A percentile compares a stretch with the other conserved stretches of the same genome.
Evolutionary conservation across 2,113 vertebrate species (phyloP).

Genomic region (Trichomycterus rosablanca): DNA sequence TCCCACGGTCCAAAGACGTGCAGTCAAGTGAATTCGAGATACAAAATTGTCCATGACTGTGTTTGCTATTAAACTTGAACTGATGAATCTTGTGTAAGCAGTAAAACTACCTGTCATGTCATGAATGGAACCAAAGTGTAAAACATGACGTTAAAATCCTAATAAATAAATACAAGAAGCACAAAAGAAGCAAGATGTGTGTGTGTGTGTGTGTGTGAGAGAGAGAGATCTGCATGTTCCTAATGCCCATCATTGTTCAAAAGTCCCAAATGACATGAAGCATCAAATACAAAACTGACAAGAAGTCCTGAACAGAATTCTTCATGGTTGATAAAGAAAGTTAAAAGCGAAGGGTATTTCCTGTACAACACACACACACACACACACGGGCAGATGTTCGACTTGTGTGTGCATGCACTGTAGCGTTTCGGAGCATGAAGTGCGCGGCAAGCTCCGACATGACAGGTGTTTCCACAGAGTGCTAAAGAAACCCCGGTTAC

Average conservation of each 20-base stretch:
- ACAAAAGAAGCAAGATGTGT: neutral
- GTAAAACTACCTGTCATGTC: too few species aligned
- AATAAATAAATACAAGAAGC: too few species aligned
- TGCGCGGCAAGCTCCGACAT: neutral
- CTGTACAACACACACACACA: constrained; percentile 6
- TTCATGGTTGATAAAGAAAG: constrained; percentile 4
- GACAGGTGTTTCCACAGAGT: constrained; percentile 10
- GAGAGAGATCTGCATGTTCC: neutral
- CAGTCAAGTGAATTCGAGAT: too few species aligned
- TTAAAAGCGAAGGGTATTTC: neutral
- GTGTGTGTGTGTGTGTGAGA: neutral
- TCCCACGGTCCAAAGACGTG: too few species aligned
- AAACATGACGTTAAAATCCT: too few species aligned
- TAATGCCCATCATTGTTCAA: neutral
- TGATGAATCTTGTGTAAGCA: too few species aligned
- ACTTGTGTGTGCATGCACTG: constrained; percentile 1
- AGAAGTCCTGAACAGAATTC: neutral
- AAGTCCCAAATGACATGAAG: neutral
- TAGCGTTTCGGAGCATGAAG: neutral
- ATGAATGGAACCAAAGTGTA: too few species aligned
- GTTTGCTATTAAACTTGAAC: too few species aligned
- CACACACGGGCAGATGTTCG: constrained; percentile 7
- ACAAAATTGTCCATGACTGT: too few species aligned
- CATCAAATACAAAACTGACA: too few species aligned
- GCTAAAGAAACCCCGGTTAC: neutral